phyloP scores from a whole-genome alignment of 1,140 invertebrate genomes.

The Battus philenor region DNA sequence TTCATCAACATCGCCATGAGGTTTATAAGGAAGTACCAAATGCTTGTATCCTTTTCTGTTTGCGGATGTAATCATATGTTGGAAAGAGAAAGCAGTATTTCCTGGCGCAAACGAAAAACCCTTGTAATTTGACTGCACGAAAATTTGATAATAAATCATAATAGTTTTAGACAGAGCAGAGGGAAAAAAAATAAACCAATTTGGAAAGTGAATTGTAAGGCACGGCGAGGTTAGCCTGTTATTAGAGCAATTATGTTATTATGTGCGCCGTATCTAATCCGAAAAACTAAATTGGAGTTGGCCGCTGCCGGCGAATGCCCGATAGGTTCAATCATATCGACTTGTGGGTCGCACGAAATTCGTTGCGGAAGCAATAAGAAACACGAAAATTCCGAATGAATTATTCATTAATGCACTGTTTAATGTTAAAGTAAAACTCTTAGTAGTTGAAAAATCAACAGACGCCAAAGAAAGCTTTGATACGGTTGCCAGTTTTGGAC shows the following conservation, averaged over 20 bases:
- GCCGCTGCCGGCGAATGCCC: conserved; percentile 69
- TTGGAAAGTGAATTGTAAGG: conserved; percentile 76
- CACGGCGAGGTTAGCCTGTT: conserved; percentile 66
- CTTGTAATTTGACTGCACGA: conserved; percentile 71
- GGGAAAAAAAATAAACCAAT: conserved; percentile 73
- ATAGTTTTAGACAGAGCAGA: conserved; percentile 70
- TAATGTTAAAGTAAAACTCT: conserved; percentile 35
- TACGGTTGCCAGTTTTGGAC: conserved; percentile 62
- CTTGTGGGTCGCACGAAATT: conserved; percentile 73
- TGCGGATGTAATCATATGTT: conserved; percentile 21
- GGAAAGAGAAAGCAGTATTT: conserved; percentile 49
- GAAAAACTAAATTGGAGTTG: conserved; percentile 74
- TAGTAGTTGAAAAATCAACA: conserved; percentile 40
- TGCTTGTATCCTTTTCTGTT: conserved; percentile 51
- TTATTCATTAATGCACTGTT: conserved; percentile 55
- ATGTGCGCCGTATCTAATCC: conserved; percentile 75
- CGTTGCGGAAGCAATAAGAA: conserved; percentile 75
- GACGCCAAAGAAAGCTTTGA: conserved; percentile 39
- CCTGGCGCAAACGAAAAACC: conserved; percentile 45
- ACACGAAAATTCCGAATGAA: conserved; percentile 67
- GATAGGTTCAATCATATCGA: conserved; percentile 72
- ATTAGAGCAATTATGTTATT: conserved; percentile 76
- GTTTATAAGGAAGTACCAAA: conserved; percentile 53
- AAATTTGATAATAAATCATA: conserved; percentile 75
- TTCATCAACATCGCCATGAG: conserved; percentile 46